phyloP scores from a whole-genome alignment of 1,140 invertebrate species.

The Wasmannia auropunctata region DNA sequence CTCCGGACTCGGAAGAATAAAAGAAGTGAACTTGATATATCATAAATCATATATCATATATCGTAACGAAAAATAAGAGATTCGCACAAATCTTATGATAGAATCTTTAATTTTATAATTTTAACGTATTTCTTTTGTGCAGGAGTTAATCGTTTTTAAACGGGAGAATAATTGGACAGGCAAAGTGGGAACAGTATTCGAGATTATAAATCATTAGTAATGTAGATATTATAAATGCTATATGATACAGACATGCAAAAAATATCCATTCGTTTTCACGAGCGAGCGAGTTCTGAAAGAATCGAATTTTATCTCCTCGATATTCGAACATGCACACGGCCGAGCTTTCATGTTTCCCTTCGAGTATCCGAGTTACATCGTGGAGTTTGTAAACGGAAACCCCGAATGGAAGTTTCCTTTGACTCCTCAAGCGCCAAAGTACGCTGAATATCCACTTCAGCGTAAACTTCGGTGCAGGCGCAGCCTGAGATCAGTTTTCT shows the following conservation, averaged over 20 bases:
- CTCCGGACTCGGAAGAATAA: neutral
- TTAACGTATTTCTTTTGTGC: neutral
- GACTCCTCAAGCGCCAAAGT: conserved; percentile 54
- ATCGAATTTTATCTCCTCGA: conserved; percentile 51
- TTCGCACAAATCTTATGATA: neutral
- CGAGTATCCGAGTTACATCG: conserved; percentile 45
- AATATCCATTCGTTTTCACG: neutral
- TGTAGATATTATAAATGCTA: neutral
- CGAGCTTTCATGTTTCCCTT: conserved; percentile 50
- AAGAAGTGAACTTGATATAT: neutral
- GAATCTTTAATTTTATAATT: neutral
- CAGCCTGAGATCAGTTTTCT: conserved; percentile 45
- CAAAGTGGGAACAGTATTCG: neutral
- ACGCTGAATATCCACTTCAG: conserved; percentile 50
- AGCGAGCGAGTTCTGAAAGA: neutral
- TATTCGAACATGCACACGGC: conserved; percentile 17
- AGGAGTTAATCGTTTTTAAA: neutral
- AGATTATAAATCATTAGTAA: neutral
- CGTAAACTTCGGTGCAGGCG: conserved; percentile 38
- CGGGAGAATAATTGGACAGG: neutral
- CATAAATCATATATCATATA: neutral
- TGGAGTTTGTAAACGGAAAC: conserved; percentile 56
- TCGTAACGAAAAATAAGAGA: neutral
- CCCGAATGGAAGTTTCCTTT: conserved; percentile 50
- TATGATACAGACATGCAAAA: neutral